Evolutionary conservation across 2,113 vertebrate genomes (phyloP).

Genomic region (Trochalopteron elliotii): DNA sequence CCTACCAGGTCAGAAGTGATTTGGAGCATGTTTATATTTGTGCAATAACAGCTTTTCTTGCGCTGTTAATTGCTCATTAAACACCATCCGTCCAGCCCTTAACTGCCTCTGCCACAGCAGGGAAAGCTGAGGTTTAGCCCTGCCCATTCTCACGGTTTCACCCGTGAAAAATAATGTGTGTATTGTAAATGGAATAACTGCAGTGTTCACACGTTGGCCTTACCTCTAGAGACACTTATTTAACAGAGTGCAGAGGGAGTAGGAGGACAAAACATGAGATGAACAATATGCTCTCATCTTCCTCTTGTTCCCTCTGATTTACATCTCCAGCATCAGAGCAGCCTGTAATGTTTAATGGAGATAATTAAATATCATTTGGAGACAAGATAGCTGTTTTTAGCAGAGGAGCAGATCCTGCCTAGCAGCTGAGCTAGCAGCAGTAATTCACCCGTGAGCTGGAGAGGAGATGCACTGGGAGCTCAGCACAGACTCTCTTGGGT

Average conservation of each 20-base stretch:
- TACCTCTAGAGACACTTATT: background rate
- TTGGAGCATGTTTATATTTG: background rate
- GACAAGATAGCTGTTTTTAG: conserved; percentile 35
- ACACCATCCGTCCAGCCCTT: background rate
- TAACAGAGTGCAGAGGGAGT: background rate
- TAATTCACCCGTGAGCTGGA: background rate
- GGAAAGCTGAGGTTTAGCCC: background rate
- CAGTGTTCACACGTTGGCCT: background rate
- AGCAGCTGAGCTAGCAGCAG: conserved; percentile 17
- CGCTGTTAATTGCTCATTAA: background rate
- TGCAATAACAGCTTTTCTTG: background rate
- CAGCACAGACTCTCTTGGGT: background rate
- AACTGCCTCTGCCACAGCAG: background rate
- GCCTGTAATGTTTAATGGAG: conserved; percentile 62
- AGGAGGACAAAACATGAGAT: background rate
- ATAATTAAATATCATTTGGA: conserved; percentile 68
- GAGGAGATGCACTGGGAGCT: background rate
- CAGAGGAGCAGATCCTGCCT: conserved; percentile 30
- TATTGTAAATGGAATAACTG: background rate
- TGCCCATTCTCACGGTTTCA: background rate
- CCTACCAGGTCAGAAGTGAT: background rate
- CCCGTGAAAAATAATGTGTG: background rate
- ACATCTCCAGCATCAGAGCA: conserved; percentile 32
- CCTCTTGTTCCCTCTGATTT: conserved; percentile 33
- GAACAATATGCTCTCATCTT: conserved; percentile 5